Base-by-base conservation (phyloP, 1,140 invertebrate genomes). In the Mactra quadrangularis region DNA sequence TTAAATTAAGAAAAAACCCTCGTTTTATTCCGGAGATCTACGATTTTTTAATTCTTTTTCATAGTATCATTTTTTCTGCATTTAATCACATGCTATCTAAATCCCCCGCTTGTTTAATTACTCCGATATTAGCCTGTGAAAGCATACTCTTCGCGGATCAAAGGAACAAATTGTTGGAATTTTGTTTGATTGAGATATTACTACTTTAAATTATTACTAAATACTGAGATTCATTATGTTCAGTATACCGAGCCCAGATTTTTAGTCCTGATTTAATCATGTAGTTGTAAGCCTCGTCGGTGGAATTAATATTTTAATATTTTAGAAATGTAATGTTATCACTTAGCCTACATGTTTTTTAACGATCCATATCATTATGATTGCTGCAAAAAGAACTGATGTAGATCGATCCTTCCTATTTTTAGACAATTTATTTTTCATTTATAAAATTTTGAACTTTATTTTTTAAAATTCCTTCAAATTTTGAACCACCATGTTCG, bases 41-140 rank as follows among this genome's bases (percentile, higher is more conserved):
- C 6, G 38, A 41, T 7, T 41, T 41, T 41, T 6, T 7, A 41
- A 41, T 41, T 41, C 38, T 15, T 41, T 19, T 41, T 25, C 64
- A 50, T 50, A 38, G 64, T 13, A 4, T 41, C 47, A 50, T 50
- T 68, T 68, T 50, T 41, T 52, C 22, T n/a, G 31, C 29, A 17
- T 41, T 22, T 19, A 68, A 68, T 4, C 25, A 31, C 25, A 41
- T 50, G 64, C 33, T 68, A 68, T 68, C 64, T 55, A 68, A 50
- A 68, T 68, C 64, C 31, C 25, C 64, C 31, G 64, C 64, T 45
- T 68, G 38, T 66, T 68, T 68, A 68, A 68, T 74, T 74, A 45
- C 57, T 57, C 29, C 60, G 22, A 68, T 68, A 55, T 72, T 72
- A 55, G 70, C 50, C 33, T 72, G 70, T 55, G 70, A 72, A 72